Evolutionary conservation across 2,888 invertebrate species (phyloP), one percentile per base, ranked within the genome.

Genomic region (Drosophila anomalata): DNA sequence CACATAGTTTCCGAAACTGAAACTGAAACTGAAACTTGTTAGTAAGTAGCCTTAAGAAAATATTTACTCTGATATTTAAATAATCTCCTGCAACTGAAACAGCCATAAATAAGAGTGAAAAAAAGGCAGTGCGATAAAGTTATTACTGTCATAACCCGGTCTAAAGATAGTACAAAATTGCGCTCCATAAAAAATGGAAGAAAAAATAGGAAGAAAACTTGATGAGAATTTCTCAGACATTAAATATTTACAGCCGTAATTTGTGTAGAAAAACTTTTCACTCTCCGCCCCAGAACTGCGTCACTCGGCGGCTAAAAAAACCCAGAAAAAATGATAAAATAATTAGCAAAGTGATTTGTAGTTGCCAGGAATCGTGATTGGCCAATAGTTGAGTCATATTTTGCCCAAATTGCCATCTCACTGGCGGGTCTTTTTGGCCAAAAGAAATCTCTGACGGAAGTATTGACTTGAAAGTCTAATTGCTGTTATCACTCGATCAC

Each of bases 211-310:
- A 29, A 29, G 8, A 29, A 9, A 2, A 29, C 29, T 29, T 29
- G 29, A 11, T 9, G 41, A 4, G 29, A 17, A n/a, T 7, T 56
- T 39, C 50, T 50, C 55, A 67, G 57, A 39, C 56, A 8, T 51
- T 51, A 50, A 67, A 56, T 44, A 56, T 65, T 67, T 63, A 63
- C 66, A 24, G 17, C 66, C 17, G 50, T 46, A 57, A 63, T 55
- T 66, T 44, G 48, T 39, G 46, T 2, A n/a, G 17, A 17, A 17
- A 20, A 3, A 24, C 41, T 66, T 66, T 66, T 63, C 22, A 12
- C 53, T 41, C 14, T 14, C 22, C 14, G 1, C n/a, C n/a, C n/a
- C n/a, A n/a, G 7, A 17, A 42, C 66, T 69, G 67, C 50, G 68
- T 69, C 68, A 68, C 39, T 54, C 17, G 17, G 17, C 7, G 50